A percentile compares a stretch with the other conserved stretches of the same genome.
These are phyloP conservation scores for Clarias fuscus DNA, from an alignment of 2,797 vertebrate genomes.

Conservation along the genomic window DNA sequence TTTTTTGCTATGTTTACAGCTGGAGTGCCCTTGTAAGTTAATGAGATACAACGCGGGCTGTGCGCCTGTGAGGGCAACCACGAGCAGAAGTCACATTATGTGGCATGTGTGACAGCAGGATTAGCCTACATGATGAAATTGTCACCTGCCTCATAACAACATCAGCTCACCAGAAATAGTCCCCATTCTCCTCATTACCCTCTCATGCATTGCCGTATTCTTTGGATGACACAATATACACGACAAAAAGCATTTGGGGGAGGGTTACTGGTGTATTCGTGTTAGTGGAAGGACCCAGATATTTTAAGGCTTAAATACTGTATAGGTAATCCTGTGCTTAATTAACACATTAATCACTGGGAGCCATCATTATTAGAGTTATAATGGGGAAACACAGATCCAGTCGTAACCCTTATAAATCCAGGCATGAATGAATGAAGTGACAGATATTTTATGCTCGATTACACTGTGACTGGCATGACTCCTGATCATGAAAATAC, in stretches of 20 bases:
- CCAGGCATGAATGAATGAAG: neutral
- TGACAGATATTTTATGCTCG: conserved; percentile 4
- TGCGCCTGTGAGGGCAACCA: neutral
- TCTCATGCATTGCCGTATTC: neutral
- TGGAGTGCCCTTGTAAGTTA: conserved; percentile 1
- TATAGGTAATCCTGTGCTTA: neutral
- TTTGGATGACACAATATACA: neutral
- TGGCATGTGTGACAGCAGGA: conserved; percentile 12
- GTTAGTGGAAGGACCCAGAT: neutral
- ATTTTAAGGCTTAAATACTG: neutral
- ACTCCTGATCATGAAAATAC: conserved; percentile 6
- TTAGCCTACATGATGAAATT: conserved; percentile 10
- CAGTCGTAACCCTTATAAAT: neutral
- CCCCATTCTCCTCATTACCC: conserved; percentile 1
- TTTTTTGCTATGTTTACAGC: conserved; percentile 9
- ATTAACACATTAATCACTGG: neutral
- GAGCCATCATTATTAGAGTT: neutral
- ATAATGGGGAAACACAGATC: neutral
- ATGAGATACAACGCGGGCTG: neutral
- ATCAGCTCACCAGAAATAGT: neutral
- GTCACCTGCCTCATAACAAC: neutral
- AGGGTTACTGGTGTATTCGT: neutral
- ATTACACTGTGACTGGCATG: neutral
- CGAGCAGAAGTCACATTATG: neutral
- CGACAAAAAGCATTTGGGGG: neutral